Base-by-base conservation (phyloP, 2,888 invertebrate genomes). In the Stenotaenia linearis region DNA sequence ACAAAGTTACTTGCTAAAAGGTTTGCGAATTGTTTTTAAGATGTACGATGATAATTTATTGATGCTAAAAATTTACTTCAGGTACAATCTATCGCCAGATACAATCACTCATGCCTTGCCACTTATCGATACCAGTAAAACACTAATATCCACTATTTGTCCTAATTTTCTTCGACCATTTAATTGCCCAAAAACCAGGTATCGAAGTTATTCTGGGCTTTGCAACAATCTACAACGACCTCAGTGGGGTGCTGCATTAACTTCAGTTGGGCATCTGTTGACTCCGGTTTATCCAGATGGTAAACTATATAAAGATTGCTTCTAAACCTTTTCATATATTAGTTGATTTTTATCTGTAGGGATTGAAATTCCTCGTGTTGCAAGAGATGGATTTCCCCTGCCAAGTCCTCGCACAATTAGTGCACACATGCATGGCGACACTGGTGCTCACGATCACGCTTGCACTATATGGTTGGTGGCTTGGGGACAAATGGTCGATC, bases 201-300 rank as follows among this genome's bases (percentile, higher is more conserved):
- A 95, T 87, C 89, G 96, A 18, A 89, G 95, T 28, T 90, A 91
- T 83, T 96, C 96, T 85, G 96, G 95, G 0, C 90, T 96, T 6
- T 96, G 96, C 87, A 96, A 94, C 83, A 96, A 96, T 85, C 88
- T 95, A 84, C 90, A 92, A 81, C 92, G 95, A 86, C 96, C 96
- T 0, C 93, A 94, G 0, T 96, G 95, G 95, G 96, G 95, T 0
- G 91, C 95, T 15, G 91, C 92, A 2, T 91, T 92, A 86, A 90
- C 94, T 15, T 82, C 84, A 6, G 84, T 85, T 78, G 84, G 84
- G 69, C 80, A 85, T 35, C 83, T 84, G 18, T 80, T 85, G 40
- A 83, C 84, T 1, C 84, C 85, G 10, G 83, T 82, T 50, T 85
- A 84, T 79, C 82, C 84, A n/a, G 84, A 85, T 80, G 85, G 85